These are phyloP conservation scores for Crotalus helleri DNA, from an alignment of 2,113 vertebrate genomes.

Conservation along the genomic window DNA sequence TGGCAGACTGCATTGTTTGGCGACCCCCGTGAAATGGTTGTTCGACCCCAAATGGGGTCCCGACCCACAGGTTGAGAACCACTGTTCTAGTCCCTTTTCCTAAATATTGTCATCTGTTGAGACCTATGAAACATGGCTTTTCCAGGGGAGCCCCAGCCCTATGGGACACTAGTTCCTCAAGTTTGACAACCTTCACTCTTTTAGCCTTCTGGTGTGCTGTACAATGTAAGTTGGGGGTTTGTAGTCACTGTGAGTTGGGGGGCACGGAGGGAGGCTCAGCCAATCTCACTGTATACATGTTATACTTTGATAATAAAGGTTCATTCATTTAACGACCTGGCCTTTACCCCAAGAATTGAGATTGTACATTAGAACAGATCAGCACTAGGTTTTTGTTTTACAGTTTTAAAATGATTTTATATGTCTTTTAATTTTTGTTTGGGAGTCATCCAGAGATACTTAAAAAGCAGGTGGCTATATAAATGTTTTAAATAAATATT, in stretches of 20 bases:
- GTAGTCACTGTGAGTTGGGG: too few relatives aligned
- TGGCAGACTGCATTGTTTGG: too few relatives aligned
- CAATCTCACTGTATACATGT: too few relatives aligned
- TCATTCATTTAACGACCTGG: background rate
- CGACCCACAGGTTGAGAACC: too few relatives aligned
- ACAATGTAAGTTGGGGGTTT: too few relatives aligned
- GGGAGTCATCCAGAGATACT: background rate
- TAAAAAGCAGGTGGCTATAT: too few relatives aligned
- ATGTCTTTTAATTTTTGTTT: background rate
- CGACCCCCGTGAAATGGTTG: too few relatives aligned
- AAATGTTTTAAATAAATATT: too few relatives aligned
- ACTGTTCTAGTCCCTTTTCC: background rate
- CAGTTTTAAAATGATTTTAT: background rate
- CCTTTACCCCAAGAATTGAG: too few relatives aligned
- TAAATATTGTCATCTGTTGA: background rate
- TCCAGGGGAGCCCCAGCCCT: background rate
- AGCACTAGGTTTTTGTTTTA: background rate
- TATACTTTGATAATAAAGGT: too few relatives aligned
- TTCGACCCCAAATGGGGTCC: too few relatives aligned
- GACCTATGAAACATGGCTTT: background rate
- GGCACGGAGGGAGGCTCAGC: too few relatives aligned
- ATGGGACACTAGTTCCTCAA: background rate
- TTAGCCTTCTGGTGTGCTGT: background rate
- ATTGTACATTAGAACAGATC: background rate
- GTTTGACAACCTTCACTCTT: background rate